Conservation (phyloP, 2,888 invertebrate species). For the Eupithecia vulgata region DNA sequence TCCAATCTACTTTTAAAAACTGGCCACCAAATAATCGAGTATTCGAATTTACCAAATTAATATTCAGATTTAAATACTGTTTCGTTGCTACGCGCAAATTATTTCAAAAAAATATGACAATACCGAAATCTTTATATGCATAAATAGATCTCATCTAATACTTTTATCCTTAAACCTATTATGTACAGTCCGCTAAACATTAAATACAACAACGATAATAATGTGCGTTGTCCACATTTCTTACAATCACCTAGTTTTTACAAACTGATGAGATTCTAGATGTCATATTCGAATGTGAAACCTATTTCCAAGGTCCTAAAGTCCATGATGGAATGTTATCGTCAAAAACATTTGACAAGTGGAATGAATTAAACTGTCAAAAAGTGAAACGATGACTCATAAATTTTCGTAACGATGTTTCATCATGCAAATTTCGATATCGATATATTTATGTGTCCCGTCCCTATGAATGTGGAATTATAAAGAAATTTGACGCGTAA, state of each 20-base stretch:
- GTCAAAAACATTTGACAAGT: constrained; percentile 37
- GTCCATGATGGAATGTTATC: constrained; percentile 61
- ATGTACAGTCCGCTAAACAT: constrained; percentile 72
- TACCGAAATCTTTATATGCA: constrained; percentile 65
- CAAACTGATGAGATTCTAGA: constrained; percentile 64
- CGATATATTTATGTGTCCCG: constrained; percentile 15
- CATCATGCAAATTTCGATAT: constrained; percentile 8
- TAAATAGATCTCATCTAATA: constrained; percentile 75
- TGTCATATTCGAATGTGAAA: constrained; percentile 49
- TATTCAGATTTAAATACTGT: constrained; percentile 65
- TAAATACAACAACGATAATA: constrained; percentile 52
- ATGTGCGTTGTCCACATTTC: constrained; percentile 45
- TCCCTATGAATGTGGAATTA: background rate
- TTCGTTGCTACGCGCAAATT: constrained; percentile 79
- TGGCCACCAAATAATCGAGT: constrained; percentile 63
- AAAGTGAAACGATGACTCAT: constrained; percentile 8
- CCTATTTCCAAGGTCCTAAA: constrained; percentile 46
- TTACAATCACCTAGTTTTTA: constrained; percentile 22
- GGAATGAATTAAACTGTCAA: constrained; percentile 47
- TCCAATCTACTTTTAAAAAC: constrained; percentile 60
- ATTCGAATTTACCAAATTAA: constrained; percentile 45
- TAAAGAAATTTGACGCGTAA: background rate
- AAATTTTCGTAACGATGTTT: background rate
- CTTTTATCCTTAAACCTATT: constrained; percentile 68
- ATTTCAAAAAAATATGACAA: constrained; percentile 67